Base-by-base conservation (phyloP, 2,113 vertebrate species). In the Acanthochromis polyacanthus region DNA sequence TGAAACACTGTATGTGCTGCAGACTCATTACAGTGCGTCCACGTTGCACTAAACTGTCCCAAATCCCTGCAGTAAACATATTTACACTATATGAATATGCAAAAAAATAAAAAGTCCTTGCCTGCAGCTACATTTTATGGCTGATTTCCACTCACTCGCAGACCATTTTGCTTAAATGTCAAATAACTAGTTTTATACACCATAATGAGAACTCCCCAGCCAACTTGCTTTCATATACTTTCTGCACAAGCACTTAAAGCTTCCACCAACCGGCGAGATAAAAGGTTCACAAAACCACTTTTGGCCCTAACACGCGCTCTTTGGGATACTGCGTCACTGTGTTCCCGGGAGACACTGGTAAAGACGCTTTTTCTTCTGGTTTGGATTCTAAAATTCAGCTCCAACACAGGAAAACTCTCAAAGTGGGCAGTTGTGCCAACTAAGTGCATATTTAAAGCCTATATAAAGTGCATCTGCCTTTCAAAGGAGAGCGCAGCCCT, bases 401-500 rank as follows among this genome's bases (percentile, higher is more conserved):
- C 28, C 61, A 22, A 67, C 66, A 12, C 28, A 73, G 56, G 57
- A 60, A 62, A 75, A 78, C 62, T 58, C 67, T 64, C 46, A 53
- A 19, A 83, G 70, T 69, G 51, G 57, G 36, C 38, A 56, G 68
- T 63, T 76, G 43, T 80, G 62, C 68, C 63, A 56, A 69, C 70
- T 57, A 50, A 81, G 80, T 85, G 69, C 70, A 81, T 81, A 77
- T 90, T 84, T 75, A 72, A 87, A 87, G 38, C 58, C 20, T 46
- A 58, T 43, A 64, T 63, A 50, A 80, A 77, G 60, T 73, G 59
- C 71, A 87, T 90, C 88, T 91, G 75, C 45, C 74, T 84, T 92
- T 85, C 85, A 89, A 85, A 89, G 51, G 15, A 75, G 60, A 72
- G 50, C 59, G 66, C 62, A 66, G 60, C 66, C 62, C 28, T 22